phyloP scores from a whole-genome alignment of 2,888 invertebrate species.

The Atherix ibis region DNA sequence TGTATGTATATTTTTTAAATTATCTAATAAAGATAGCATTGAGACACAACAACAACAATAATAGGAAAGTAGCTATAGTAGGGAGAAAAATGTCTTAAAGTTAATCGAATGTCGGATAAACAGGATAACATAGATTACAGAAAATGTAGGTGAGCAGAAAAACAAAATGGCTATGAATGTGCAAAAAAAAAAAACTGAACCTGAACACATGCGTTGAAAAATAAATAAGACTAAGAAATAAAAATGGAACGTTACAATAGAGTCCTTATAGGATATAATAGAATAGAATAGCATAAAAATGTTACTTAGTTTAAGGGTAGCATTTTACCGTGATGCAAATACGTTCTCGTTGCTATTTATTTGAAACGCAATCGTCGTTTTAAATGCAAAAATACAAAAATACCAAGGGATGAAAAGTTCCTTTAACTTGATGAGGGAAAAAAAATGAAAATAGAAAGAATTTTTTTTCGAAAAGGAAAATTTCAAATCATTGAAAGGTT shows the following conservation, averaged over 20 bases:
- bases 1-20: too few species aligned
- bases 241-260: background rate
- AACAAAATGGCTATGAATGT: background rate
- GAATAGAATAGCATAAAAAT: too few species aligned
- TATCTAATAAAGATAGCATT: too few species aligned
- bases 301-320: too few species aligned
- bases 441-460: background rate
- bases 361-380: too few species aligned
- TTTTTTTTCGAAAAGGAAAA: too few species aligned
- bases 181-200: background rate
- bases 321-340: too few species aligned
- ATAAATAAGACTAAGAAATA: background rate
- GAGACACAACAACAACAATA: too few species aligned
- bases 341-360: too few species aligned
- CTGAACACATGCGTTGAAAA: background rate
- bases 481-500: conserved; percentile 1
- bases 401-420: too few species aligned
- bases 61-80: too few species aligned
- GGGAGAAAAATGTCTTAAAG: background rate
- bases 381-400: too few species aligned
- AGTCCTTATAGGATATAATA: background rate
- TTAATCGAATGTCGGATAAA: conserved; percentile 3
- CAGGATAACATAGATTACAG: background rate
- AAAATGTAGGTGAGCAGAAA: background rate
- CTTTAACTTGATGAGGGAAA: background rate